Conservation (phyloP, 2,888 invertebrate species). For the Cinara cedri region DNA sequence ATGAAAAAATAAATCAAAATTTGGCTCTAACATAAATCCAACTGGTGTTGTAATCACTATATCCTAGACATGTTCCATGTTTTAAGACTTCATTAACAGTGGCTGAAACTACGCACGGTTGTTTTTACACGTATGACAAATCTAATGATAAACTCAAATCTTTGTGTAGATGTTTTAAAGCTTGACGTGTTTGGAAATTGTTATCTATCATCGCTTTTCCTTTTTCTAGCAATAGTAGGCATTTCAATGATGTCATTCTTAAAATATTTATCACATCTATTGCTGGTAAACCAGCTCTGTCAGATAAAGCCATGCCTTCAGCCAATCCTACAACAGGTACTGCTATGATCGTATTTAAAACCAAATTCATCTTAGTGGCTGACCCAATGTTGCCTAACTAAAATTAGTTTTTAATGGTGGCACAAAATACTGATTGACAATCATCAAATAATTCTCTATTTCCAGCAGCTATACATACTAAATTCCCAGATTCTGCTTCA, state of each 20-base stretch:
- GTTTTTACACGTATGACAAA: conserved; percentile 87
- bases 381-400: conserved; percentile 90
- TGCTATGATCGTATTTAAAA: conserved; percentile 88
- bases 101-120: conserved; percentile 88
- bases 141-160: conserved; percentile 87
- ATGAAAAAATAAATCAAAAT: conserved; percentile 68
- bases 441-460: conserved; percentile 89
- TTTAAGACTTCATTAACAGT: conserved; percentile 96
- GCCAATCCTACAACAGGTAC: conserved; percentile 88
- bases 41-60: conserved; percentile 90
- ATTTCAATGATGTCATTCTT: conserved; percentile 82
- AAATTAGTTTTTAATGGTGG: conserved; percentile 92
- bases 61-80: conserved; percentile 92
- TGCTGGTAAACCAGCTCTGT: conserved; percentile 86
- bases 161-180: conserved; percentile 93
- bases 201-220: conserved; percentile 87
- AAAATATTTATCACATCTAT: conserved; percentile 89
- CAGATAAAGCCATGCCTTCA: conserved; percentile 92
- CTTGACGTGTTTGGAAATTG: conserved; percentile 83
- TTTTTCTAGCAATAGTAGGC: conserved; percentile 82
- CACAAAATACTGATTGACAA: conserved; percentile 92
- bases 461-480: conserved; percentile 90
- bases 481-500: conserved; percentile 87
- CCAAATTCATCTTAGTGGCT: conserved; percentile 93
- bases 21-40: conserved; percentile 89